phyloP scores from a whole-genome alignment of 2,797 vertebrate species.

The Todus mexicanus region DNA sequence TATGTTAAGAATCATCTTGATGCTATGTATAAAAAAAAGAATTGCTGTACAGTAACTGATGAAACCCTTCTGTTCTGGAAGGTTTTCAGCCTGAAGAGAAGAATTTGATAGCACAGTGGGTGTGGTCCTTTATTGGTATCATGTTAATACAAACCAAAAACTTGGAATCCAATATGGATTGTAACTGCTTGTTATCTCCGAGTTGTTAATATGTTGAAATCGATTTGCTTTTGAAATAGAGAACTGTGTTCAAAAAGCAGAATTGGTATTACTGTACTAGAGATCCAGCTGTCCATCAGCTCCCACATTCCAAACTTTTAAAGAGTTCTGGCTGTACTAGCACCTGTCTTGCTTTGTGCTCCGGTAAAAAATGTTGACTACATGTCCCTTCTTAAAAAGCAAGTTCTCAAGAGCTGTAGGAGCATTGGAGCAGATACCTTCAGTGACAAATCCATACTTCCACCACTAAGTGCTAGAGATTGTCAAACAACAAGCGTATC shows the following conservation, averaged over 20 bases:
- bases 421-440: not conserved
- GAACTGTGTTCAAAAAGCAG: not conserved
- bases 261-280: not conserved
- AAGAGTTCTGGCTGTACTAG: not conserved
- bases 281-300: not conserved
- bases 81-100: not conserved
- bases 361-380: not conserved
- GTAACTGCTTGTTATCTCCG: not conserved
- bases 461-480: not conserved
- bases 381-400: not conserved
- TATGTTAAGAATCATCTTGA: slow-evolving; percentile 13
- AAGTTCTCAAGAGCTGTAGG: not conserved
- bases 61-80: not conserved
- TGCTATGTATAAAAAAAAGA: not conserved
- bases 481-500: not conserved
- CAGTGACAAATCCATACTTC: not conserved
- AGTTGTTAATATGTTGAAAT: not conserved
- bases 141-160: not conserved
- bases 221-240: not conserved
- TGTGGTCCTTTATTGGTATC: not conserved
- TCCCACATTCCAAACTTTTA: not conserved
- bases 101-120: not conserved
- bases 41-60: not conserved
- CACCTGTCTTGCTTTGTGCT: not conserved
- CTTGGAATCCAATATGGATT: not conserved